phyloP scores from a whole-genome alignment of 2,113 vertebrate genomes.

The Craseonycteris thonglongyai region DNA sequence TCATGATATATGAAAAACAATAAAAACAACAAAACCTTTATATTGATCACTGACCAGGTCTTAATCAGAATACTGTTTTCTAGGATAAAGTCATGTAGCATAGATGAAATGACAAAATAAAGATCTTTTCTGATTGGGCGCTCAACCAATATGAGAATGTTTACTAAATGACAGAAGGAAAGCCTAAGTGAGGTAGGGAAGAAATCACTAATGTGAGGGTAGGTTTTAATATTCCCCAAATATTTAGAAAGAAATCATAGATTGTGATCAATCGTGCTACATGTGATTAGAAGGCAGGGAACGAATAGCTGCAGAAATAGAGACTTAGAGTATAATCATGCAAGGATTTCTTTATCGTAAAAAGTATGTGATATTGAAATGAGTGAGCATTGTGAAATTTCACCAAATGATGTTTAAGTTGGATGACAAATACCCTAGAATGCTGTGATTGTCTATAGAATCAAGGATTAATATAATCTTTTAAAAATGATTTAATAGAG shows the following conservation, averaged over 20 bases:
- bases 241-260: conserved; percentile 18
- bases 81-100: not conserved
- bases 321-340: not conserved
- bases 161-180: not conserved
- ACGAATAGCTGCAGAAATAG: not conserved
- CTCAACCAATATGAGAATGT: not conserved
- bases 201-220: not conserved
- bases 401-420: not conserved
- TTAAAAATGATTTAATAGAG: not conserved
- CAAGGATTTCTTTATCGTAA: not conserved
- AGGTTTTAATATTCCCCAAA: not conserved
- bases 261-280: not conserved
- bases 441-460: not conserved
- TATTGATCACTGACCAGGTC: not conserved
- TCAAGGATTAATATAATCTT: not conserved
- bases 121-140: not conserved
- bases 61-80: not conserved
- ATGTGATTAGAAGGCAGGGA: not conserved
- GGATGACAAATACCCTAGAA: not conserved
- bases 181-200: not conserved
- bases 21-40: not conserved
- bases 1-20: not conserved
- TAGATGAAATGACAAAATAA: not conserved
- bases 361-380: not conserved
- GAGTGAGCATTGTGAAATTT: not conserved